Base-by-base conservation (phyloP, 2,113 vertebrate genomes). In the Larimichthys polyactis region DNA sequence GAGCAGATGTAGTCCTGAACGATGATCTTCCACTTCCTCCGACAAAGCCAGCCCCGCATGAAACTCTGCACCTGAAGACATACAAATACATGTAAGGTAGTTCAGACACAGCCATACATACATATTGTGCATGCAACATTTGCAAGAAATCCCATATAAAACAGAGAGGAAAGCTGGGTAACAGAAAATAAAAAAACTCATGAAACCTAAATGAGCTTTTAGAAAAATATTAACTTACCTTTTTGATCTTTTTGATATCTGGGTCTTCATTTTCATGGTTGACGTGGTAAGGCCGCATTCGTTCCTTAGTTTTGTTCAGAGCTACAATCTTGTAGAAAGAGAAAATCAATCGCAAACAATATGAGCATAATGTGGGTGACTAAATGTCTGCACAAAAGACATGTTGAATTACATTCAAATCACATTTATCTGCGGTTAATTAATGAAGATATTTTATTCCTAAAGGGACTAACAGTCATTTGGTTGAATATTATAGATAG, bases 161-260 rank as follows among this genome's bases (percentile, higher is more conserved):
- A 24, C 58, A 57, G 11, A 22, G 7, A 36, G 8, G 14, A 27
- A 19, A 40, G 17, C 20, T 2, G 1, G 19, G 27, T 32, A 16
- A 55, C 60, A 64, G 15, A 27, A 8, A 55, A n/a, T 12, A 40
- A 11, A 24, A 32, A 44, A 44, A 19, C 20, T 19, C 20, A 55
- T 4, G 0, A 63, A 20, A 52, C 4, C 27, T 16, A 11, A 60
- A 29, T 60, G 7, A 65, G 48, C 7, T 32, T 3, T 6, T 44
- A 15, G 6, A 59, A 12, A 48, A 58, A 51, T 3, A 19, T 69
- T 10, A 11, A 14, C 72, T 88, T 95, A 99, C 98, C 97, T 99
- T 99, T 93, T 99, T 99, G 78, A 99, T 99, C 93, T 99, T 99
- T 94, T 99, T 99, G 71, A 99, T 99, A 85, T 99, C 98, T 10